Base-by-base conservation (phyloP, 1,140 invertebrate species). In the Calliopsis andreniformis region DNA sequence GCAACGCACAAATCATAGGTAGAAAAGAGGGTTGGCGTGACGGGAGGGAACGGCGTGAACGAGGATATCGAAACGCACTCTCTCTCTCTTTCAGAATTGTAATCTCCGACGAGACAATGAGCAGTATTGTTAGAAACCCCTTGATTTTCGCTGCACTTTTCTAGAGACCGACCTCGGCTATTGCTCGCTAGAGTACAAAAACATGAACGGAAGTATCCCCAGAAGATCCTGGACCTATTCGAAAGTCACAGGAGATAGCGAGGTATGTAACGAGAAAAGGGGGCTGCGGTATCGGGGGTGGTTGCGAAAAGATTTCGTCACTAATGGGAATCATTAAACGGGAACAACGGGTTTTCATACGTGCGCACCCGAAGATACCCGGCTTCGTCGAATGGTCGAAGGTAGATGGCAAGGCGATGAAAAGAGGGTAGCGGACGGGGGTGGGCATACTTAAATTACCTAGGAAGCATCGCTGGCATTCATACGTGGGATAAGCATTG, bases 401-500 rank as follows among this genome's bases (percentile, higher is more conserved):
- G 49, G 78, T 39, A 56, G 61, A 68, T 71, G 43, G 69, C 58
- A 51, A 63, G 45, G 18, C 23, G 69, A 3, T 75, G 63, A 75
- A 75, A 75, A 75, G 71, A 35, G 63, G 45, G 66, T 49, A n/a
- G 14, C n/a, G 49, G 25, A 16, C 51, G 12, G 7, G 30, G n/a
- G 18, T 42, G 47, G 59, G 55, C 61, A 84, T 83, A 84, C 79
- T 87, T 80, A 89, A 89, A 89, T 89, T 82, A 87, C 85, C 87
- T 86, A 86, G 87, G 79, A 87, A 87, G 79, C 86, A 66, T 79
- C 56, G 78, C 58, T 68, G 78, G 71, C 68, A 87, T 86, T 87
- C 76, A 86, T 86, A 86, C 85, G 86, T 87, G 87, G 86, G 85
- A 86, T 86, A 87, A 88, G 88, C 87, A 89, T 89, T 89, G 86